Evolutionary conservation across 2,888 invertebrate genomes (phyloP).

Genomic region (Diaphora mendica): DNA sequence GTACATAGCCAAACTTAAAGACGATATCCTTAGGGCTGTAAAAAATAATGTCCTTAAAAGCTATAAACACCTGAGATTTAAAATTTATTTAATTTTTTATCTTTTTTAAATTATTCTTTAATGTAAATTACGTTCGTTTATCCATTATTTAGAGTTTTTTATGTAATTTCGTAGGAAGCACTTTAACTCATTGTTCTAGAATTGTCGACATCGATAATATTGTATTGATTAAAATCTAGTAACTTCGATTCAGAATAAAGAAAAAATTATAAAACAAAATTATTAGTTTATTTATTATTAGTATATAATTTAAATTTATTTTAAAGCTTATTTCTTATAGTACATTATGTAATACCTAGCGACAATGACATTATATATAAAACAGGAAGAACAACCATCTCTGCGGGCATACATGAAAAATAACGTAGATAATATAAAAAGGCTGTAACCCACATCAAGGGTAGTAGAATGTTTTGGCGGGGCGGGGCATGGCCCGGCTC

Average conservation of each 20-base stretch:
- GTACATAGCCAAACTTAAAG: not conserved
- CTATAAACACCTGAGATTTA: not conserved
- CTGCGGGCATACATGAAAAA: slow-evolving; percentile 45
- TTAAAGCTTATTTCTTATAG: too few species aligned
- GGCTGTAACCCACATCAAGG: slow-evolving; percentile 69
- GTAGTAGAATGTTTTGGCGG: slow-evolving; percentile 61
- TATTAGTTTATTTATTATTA: too few species aligned
- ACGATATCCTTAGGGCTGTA: not conserved
- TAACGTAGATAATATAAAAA: slow-evolving; percentile 59
- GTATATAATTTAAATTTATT: too few species aligned
- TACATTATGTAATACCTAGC: not conserved
- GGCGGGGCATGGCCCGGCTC: slow-evolving; percentile 67
- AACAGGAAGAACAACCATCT: slow-evolving; percentile 8
- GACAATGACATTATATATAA: slow-evolving; percentile 18
- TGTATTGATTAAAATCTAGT: too few species aligned
- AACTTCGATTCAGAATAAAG: too few species aligned
- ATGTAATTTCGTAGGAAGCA: not conserved
- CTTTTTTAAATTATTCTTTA: not conserved
- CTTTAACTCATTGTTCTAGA: too few species aligned
- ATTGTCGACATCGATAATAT: too few species aligned
- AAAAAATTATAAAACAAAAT: too few species aligned
- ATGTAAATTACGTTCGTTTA: not conserved
- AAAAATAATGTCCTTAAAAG: not conserved
- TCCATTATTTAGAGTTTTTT: not conserved
- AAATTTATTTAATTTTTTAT: not conserved